Conservation (phyloP, 2,888 invertebrate genomes). For the Drosophila mayaguana region DNA sequence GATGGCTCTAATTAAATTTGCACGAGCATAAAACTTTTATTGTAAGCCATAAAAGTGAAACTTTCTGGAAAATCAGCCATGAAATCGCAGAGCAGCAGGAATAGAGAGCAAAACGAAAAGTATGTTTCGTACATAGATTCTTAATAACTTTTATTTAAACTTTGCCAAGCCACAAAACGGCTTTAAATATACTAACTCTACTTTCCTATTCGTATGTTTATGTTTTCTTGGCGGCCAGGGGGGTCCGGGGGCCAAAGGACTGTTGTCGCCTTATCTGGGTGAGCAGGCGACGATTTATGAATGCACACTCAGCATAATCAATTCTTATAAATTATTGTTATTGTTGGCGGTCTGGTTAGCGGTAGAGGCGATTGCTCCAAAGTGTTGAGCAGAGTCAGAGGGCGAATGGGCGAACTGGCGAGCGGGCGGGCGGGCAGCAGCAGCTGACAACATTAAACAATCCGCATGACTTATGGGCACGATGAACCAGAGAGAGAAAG, state of each 20-base stretch:
- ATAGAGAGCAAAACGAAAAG: conserved; percentile 19
- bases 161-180: conserved; percentile 54
- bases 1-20: conserved; percentile 69
- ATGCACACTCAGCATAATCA: conserved; percentile 78
- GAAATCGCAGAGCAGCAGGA: conserved; percentile 8
- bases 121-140: conserved; percentile 18
- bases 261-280: conserved; percentile 55
- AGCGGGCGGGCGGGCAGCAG: conserved; percentile 28
- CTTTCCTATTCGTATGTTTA: background rate
- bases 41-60: conserved; percentile 57
- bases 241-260: background rate
- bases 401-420: background rate
- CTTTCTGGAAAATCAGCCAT: conserved; percentile 28
- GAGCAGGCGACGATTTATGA: conserved; percentile 67
- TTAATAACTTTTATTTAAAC: conserved; percentile 58
- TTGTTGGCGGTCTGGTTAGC: conserved; percentile 61
- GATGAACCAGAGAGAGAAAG: conserved; percentile 46
- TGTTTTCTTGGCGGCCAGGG: background rate
- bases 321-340: conserved; percentile 80
- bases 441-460: conserved; percentile 77
- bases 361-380: conserved; percentile 23
- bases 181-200: conserved; percentile 43
- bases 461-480: conserved; percentile 68
- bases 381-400: background rate
- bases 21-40: conserved; percentile 66